Evolutionary conservation across 2,797 vertebrate species (phyloP), one percentile per base, ranked within the genome.

Genomic region (Eospalax fontanierii): DNA sequence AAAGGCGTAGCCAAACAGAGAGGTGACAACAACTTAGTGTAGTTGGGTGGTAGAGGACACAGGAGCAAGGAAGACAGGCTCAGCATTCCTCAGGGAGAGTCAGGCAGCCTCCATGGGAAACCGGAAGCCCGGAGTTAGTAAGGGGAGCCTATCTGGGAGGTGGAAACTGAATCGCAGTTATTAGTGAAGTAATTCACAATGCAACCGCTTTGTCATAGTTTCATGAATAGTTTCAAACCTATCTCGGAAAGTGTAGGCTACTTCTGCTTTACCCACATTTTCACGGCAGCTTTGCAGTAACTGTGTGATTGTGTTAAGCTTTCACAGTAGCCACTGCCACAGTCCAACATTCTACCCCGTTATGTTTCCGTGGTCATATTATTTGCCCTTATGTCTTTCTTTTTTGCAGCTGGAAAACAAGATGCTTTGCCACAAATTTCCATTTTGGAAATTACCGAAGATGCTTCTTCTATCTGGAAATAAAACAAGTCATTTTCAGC

Each of bases 401-500:
- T 2, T 38, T 78, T 87, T 91, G 93, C 74, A 33, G 30, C 96
- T 97, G 95, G 65, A 54, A 79, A 63, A 96, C 90, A 21, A 97
- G 89, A 12, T 22, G 43, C 0, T 28, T 97, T 94, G 57, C 28
- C 66, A 12, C 70, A 8, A 59, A 38, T 90, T 93, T 85, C 46
- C 19, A 63, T 50, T 82, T 90, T 12, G 26, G 15, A 95, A 40
- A 46, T 80, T 57, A 5, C 12, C 63, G 70, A 22, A 16, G 21
- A 2, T 0, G 50, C 4, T 54, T 88, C 46, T 70, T 63, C 8
- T 14, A 7, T 2, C 0, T 61, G 11, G 86, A 43, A 86, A 59
- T 0, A 4, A 71, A 87, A 73, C 63, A 18, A 81, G 15, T 73
- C 12, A 6, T 88, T 65, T 76, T 83, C 10, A 87, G 66, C 10